These are phyloP conservation scores for Tetranychus cinnabarinus DNA, from an alignment of 1,140 invertebrate species.

Conservation along the genomic window DNA sequence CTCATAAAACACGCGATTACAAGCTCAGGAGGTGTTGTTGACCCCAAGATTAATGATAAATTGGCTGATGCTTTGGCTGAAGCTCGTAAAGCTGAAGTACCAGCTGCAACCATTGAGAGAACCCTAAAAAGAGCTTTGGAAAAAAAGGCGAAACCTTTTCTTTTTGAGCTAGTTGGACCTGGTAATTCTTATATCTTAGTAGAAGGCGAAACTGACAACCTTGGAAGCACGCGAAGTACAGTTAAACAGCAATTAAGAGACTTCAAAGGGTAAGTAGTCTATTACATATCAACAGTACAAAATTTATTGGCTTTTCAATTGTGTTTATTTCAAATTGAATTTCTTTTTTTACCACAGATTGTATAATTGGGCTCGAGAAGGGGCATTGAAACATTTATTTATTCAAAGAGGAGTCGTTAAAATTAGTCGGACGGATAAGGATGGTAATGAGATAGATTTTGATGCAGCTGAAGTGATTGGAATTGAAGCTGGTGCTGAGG, in stretches of 20 bases:
- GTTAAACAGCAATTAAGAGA: constrained; percentile 1
- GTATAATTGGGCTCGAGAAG: constrained; percentile 7
- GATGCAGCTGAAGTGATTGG: constrained; percentile 11
- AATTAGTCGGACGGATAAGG: background rate
- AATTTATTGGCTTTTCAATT: background rate
- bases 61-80: constrained; percentile 30
- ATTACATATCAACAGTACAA: too few relatives aligned
- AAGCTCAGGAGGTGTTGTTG: constrained; percentile 20
- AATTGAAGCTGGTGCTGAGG: constrained; percentile 16
- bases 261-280: background rate
- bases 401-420: constrained; percentile 11
- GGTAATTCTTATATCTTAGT: constrained; percentile 12
- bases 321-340: background rate
- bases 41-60: constrained; percentile 30
- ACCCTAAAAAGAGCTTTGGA: constrained; percentile 26
- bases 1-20: constrained; percentile 9
- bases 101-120: constrained; percentile 29
- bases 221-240: constrained; percentile 4
- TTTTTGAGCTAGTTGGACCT: constrained; percentile 14
- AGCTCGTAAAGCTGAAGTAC: constrained; percentile 33
- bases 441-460: constrained; percentile 4
- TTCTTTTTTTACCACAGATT: constrained; percentile 8
- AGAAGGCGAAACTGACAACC: constrained; percentile 15
- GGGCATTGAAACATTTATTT: constrained; percentile 6
- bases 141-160: constrained; percentile 9